Conservation (phyloP, 2,113 vertebrate species). For the Progne subis region DNA sequence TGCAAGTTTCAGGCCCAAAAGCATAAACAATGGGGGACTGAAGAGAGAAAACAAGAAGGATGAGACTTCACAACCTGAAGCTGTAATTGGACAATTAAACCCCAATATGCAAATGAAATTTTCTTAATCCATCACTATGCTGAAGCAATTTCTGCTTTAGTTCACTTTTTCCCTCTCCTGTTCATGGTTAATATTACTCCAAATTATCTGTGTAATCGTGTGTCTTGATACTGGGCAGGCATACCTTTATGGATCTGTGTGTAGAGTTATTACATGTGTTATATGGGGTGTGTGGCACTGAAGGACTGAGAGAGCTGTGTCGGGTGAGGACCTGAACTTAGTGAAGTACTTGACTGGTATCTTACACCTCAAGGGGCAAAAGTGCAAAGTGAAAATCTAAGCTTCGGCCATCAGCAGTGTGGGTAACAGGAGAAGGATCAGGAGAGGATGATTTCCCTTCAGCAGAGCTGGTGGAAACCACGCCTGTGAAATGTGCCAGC, state of each 20-base stretch:
- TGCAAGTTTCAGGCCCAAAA: neutral
- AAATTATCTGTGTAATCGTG: neutral
- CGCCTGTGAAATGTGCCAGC: neutral
- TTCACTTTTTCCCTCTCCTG: neutral
- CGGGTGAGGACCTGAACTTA: neutral
- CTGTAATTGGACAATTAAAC: neutral
- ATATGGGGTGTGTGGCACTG: neutral
- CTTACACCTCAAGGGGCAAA: neutral
- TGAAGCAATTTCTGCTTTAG: neutral
- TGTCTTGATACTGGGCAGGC: neutral
- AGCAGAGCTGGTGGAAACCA: neutral
- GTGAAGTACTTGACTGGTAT: neutral
- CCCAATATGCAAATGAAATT: neutral
- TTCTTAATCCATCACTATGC: neutral
- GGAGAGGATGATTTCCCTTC: neutral
- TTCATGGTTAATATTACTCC: neutral
- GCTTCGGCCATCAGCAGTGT: neutral
- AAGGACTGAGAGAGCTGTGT: neutral
- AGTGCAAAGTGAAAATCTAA: conserved; percentile 15
- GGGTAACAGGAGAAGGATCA: neutral
- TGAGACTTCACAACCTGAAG: neutral
- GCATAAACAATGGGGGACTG: neutral
- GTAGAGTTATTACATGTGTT: neutral
- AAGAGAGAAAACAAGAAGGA: neutral
- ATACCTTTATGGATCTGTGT: neutral